These are phyloP conservation scores for Drosophila kuntzei DNA, from an alignment of 2,888 invertebrate species.

Conservation along the genomic window DNA sequence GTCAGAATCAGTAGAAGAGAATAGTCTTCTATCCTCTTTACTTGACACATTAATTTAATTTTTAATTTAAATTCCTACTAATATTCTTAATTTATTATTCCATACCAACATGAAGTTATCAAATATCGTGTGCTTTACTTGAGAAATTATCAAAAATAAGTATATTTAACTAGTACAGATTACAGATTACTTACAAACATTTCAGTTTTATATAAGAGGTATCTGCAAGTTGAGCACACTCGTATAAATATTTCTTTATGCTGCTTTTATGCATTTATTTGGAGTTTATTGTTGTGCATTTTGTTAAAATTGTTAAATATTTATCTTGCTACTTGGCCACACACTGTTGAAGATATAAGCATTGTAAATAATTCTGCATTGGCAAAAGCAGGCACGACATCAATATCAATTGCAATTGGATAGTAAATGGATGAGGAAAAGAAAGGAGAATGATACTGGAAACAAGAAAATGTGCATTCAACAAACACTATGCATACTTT, in stretches of 20 bases:
- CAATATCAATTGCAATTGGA: slow-evolving; percentile 8
- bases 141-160: too few species aligned
- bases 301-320: slow-evolving; percentile 23
- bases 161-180: too few species aligned
- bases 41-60: too few species aligned
- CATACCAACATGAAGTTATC: too few species aligned
- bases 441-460: not conserved
- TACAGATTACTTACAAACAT: too few species aligned
- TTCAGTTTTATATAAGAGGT: too few species aligned
- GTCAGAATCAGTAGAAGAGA: too few species aligned
- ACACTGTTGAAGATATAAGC: slow-evolving; percentile 11
- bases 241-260: too few species aligned
- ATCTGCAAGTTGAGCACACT: not conserved
- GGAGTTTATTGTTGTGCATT: slow-evolving; percentile 10
- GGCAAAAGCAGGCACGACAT: slow-evolving; percentile 3
- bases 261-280: slow-evolving; percentile 4
- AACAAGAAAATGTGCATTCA: slow-evolving; percentile 5
- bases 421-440: not conserved
- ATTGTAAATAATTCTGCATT: slow-evolving; percentile 6
- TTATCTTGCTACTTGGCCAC: not conserved
- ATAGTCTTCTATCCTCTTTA: too few species aligned
- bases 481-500: slow-evolving; percentile 14
- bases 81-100: too few species aligned
- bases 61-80: too few species aligned
- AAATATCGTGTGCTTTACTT: too few species aligned